These are phyloP conservation scores for Hedya salicella DNA, from an alignment of 2,888 invertebrate species.

Conservation along the genomic window DNA sequence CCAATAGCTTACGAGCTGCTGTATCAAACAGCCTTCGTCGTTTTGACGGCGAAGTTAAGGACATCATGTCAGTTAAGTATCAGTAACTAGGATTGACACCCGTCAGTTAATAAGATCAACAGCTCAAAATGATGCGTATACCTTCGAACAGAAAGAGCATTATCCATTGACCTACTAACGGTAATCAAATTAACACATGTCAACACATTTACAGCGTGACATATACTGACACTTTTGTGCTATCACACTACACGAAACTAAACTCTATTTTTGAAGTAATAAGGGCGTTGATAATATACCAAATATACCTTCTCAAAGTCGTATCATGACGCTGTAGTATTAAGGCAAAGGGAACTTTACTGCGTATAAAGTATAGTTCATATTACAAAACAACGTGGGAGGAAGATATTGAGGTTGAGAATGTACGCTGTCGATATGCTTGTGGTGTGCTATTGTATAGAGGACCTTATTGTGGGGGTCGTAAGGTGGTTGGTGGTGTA, in stretches of 20 bases:
- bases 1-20: too few species aligned
- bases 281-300: constrained; percentile 2
- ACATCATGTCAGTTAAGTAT: too few species aligned
- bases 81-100: not conserved
- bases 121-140: constrained; percentile 4
- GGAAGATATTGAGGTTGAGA: constrained; percentile 14
- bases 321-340: not conserved
- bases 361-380: not conserved
- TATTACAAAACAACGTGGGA: not conserved
- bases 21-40: too few species aligned
- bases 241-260: not conserved
- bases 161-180: constrained; percentile 35
- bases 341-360: constrained; percentile 4
- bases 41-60: too few species aligned
- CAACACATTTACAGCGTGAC: constrained; percentile 35
- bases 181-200: constrained; percentile 41
- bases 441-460: not conserved
- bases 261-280: constrained; percentile 10
- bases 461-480: constrained; percentile 10
- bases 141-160: constrained; percentile 24
- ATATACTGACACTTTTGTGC: constrained; percentile 19
- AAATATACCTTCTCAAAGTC: constrained; percentile 4
- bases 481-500: not conserved
- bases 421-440: constrained; percentile 11
- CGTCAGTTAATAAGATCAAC: not conserved